Evolutionary conservation across 2,797 vertebrate species (phyloP).

Genomic region (Lutjanus argentimaculatus): DNA sequence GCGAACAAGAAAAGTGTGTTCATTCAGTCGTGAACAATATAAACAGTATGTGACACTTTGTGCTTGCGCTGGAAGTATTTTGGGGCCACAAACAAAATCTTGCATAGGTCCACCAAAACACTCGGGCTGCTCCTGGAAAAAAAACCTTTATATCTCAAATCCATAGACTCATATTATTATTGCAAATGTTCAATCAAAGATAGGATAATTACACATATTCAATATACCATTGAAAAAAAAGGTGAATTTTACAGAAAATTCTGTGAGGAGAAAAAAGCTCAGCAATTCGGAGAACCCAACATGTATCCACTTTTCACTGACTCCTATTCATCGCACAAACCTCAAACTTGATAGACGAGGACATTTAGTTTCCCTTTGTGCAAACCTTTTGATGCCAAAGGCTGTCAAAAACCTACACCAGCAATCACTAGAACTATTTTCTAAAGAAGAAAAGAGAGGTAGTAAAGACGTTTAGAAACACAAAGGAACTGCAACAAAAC

Average conservation of each 20-base stretch:
- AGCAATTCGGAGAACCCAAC: slow-evolving; percentile 11
- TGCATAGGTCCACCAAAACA: too few relatives aligned
- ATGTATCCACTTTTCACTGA: slow-evolving; percentile 42
- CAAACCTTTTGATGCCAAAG: slow-evolving; percentile 60
- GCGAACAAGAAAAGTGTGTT: too few relatives aligned
- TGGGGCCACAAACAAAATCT: too few relatives aligned
- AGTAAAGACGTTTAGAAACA: slow-evolving; percentile 55
- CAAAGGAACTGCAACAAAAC: slow-evolving; percentile 54
- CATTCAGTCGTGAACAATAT: too few relatives aligned
- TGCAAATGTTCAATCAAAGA: neutral
- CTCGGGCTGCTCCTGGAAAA: too few relatives aligned
- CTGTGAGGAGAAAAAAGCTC: slow-evolving; percentile 7
- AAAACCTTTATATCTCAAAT: neutral
- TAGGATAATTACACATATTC: neutral
- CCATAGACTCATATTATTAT: neutral
- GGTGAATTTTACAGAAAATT: slow-evolving; percentile 21
- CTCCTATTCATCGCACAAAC: slow-evolving; percentile 50
- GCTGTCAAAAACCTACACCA: slow-evolving; percentile 61
- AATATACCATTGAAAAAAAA: neutral
- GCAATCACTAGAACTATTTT: slow-evolving; percentile 58
- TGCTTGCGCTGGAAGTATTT: too few relatives aligned
- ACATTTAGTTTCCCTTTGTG: slow-evolving; percentile 65
- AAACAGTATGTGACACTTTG: too few relatives aligned
- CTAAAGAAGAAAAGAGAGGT: slow-evolving; percentile 47
- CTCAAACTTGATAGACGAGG: slow-evolving; percentile 53